Evolutionary conservation across 2,888 invertebrate genomes (phyloP), one percentile per base, ranked within the genome.

Genomic region (Drosophila falleni): DNA sequence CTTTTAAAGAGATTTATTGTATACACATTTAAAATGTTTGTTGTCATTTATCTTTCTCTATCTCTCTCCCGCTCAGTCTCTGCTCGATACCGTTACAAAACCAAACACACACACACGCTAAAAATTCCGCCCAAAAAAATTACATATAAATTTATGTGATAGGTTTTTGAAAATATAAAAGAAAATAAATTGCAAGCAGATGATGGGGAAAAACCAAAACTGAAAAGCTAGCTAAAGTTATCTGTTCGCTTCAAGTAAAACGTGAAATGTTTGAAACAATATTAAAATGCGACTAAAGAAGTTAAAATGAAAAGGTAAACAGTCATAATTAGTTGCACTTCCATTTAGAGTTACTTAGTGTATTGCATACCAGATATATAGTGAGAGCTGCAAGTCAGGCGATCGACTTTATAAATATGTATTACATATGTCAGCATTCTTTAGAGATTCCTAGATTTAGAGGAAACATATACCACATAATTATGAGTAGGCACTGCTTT

Each of bases 121-220:
- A 89, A 79, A 89, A 88, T 87, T 88, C 89, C 89, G 87, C 89
- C 88, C 82, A 87, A 87, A 78, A 68, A 61, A 63, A 64, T 51
- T 23, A 68, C 33, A 83, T 73, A 82, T 78, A 87, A 79, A 87
- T 89, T 90, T 91, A 90, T 91, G 91, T 91, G 91, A 91, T 91
- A 91, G 89, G 91, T 91, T 91, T 91, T 88, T 78, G 76, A 78
- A 16, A 72, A 66, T 35, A 56, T 59, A 68, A 74, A 58, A 51
- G 51, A 50, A 71, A 61, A 59, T 65, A 26, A 53, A 69, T 61
- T 31, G 58, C 53, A 11, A 35, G 13, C 37, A 59, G 49, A 42
- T 15, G 50, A 13, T 41, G 47, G 56, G 13, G 72, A 44, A 50
- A 74, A 67, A 55, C 54, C 35, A 35, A 60, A 74, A 65, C 15